phyloP scores from a whole-genome alignment of 2,888 invertebrate species.

The Scotopteryx bipunctaria region DNA sequence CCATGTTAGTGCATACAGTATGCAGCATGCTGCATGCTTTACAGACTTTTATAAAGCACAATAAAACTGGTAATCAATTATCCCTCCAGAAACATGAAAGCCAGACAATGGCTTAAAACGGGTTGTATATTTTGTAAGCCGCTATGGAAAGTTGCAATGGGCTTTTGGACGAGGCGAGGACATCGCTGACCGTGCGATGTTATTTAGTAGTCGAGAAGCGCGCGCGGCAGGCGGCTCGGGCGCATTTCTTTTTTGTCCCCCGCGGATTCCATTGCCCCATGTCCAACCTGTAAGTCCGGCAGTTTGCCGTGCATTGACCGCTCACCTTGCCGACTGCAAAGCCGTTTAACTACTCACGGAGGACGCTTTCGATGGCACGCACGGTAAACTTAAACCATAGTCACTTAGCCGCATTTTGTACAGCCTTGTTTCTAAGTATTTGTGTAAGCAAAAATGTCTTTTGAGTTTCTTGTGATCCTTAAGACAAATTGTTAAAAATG shows the following conservation, averaged over 20 bases:
- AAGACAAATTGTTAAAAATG: no score
- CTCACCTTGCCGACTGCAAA: conserved; percentile 66
- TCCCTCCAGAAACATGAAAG: no score
- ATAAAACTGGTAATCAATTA: no score
- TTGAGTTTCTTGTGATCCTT: not conserved
- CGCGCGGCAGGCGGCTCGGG: conserved; percentile 59
- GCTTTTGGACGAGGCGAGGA: conserved; percentile 5
- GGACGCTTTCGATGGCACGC: conserved; percentile 63
- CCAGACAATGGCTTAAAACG: not conserved
- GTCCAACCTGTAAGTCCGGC: conserved; percentile 82
- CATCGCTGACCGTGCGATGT: conserved; percentile 40
- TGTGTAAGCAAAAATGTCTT: not conserved
- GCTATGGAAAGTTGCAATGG: conserved; percentile 9
- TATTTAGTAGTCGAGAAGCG: conserved; percentile 66
- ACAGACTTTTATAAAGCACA: no score
- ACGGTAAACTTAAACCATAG: conserved; percentile 23
- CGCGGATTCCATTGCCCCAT: conserved; percentile 79
- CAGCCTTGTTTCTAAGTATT: conserved; percentile 4
- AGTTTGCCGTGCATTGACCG: conserved; percentile 82
- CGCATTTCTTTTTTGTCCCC: conserved; percentile 76
- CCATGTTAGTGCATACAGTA: no score
- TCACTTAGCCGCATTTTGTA: conserved; percentile 1
- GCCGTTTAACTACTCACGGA: conserved; percentile 68
- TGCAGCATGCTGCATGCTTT: no score
- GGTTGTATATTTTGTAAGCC: conserved; percentile 9